Base-by-base conservation (phyloP, 1,140 invertebrate genomes). In the Drosophila elegans region DNA sequence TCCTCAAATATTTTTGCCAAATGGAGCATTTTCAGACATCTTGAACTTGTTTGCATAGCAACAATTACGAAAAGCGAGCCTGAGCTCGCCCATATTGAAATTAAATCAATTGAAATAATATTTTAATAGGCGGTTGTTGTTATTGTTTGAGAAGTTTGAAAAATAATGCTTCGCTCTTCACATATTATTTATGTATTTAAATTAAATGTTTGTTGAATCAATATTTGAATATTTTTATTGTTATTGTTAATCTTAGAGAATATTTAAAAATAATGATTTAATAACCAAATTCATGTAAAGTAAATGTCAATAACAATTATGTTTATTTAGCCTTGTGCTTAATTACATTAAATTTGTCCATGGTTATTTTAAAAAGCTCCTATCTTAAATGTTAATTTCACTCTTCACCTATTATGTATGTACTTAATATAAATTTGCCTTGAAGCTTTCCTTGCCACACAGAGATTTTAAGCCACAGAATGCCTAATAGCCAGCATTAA, bases 1-100 rank as follows among this genome's bases (percentile, higher is more conserved):
- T 90, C 84, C 80, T 72, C 51, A 74, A 89, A 89, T 84, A 84
- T 90, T 84, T 84, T 89, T 67, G 66, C 32, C 68, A 42, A 76
- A 48, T 42, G 61, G 54, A 36, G 59, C 41, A 44, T 41, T 68
- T 56, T 25, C 6, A 45, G 39, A 38, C 39, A 29, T 13, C 13
- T 56, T 4, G 1, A 16, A 29, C 11, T 25, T 54, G 51, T 51
- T 74, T 46, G 51, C 69, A 38, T 41, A 63, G 72, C 44, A 54
- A 63, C 38, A 41, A 64, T 56, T 55, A 49, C 3, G 27, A 4
- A 29, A 51, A 5, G 44, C 29, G 9, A 39, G 34, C 52, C 2
- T 27, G 38, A 4, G 16, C 36, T 36, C 7, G n/a, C 7, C 7
- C 5, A 46, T 36, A 38, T 45, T 27, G 27, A 60, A 61, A 61